Evolutionary conservation across 2,797 vertebrate species (phyloP).

Genomic region (Argya squamiceps): DNA sequence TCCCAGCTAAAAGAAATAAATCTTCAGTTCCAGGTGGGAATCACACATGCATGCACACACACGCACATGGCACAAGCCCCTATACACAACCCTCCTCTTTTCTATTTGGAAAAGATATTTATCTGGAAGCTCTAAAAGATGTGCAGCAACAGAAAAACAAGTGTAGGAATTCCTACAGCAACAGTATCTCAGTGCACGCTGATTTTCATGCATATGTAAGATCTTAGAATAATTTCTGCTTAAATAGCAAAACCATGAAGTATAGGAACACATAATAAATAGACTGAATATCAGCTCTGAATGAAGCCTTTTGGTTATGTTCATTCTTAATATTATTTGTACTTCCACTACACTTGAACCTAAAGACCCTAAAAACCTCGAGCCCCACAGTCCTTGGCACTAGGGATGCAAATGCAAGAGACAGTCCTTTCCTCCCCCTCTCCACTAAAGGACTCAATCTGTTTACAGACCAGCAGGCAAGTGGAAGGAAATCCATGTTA

Average conservation of each 20-base stretch:
- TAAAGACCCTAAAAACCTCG: not conserved
- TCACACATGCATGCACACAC: not conserved
- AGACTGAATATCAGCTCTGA: not conserved
- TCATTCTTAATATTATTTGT: not conserved
- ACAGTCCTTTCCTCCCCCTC: not conserved
- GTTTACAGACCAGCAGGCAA: not conserved
- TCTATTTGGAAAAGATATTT: not conserved
- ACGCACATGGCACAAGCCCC: not conserved
- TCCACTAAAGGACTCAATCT: not conserved
- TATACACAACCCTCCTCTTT: not conserved
- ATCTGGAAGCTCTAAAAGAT: not conserved
- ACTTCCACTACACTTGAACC: not conserved
- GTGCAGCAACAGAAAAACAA: not conserved
- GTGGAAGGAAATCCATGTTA: not conserved
- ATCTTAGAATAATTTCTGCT: not conserved
- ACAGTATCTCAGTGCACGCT: not conserved
- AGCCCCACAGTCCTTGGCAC: not conserved
- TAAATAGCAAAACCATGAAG: not conserved
- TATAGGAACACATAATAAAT: not conserved
- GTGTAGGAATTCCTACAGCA: not conserved
- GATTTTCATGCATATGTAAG: not conserved
- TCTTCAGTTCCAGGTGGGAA: constrained; percentile 18
- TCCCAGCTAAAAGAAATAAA: not conserved
- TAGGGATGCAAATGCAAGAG: not conserved
- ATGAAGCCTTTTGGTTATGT: not conserved